These are phyloP conservation scores for Papilio helenus DNA, from an alignment of 1,140 invertebrate genomes.

Conservation along the genomic window DNA sequence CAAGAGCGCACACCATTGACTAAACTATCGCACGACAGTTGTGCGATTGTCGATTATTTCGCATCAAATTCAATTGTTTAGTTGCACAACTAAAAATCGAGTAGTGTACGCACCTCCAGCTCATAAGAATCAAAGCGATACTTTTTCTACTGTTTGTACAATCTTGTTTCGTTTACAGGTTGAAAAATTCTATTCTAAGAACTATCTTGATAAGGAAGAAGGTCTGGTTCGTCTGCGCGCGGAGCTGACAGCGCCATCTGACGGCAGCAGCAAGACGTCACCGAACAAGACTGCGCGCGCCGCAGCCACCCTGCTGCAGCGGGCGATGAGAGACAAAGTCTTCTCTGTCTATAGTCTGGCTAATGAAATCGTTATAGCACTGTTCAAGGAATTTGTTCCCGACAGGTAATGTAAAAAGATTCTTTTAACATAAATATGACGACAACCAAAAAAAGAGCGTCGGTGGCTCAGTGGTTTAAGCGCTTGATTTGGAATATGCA, in stretches of 20 bases:
- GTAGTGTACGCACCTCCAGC: no score
- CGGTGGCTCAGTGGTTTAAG: no score
- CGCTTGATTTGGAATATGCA: no score
- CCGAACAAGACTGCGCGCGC: constrained; percentile 91
- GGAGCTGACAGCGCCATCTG: constrained; percentile 84
- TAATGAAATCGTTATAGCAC: constrained; percentile 89
- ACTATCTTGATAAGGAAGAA: constrained; percentile 96
- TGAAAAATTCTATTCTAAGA: constrained; percentile 96
- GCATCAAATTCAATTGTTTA: no score
- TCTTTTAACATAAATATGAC: constrained; percentile 12
- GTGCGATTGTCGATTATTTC: no score
- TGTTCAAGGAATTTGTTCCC: constrained; percentile 91
- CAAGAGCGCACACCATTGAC: no score
- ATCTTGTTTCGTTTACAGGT: constrained; percentile 83
- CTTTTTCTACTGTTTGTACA: no score
- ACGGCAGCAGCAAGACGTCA: constrained; percentile 72
- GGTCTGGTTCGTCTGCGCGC: constrained; percentile 90
- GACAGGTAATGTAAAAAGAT: constrained; percentile 84
- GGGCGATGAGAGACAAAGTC: constrained; percentile 92
- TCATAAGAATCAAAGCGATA: no score
- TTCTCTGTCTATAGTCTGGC: constrained; percentile 92
- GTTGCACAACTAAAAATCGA: no score
- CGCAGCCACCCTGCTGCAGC: constrained; percentile 89
- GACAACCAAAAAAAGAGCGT: neutral
- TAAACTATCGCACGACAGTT: no score